Evolutionary conservation across 2,113 vertebrate genomes (phyloP), one percentile per base, ranked within the genome.

Genomic region (Lonchura striata): DNA sequence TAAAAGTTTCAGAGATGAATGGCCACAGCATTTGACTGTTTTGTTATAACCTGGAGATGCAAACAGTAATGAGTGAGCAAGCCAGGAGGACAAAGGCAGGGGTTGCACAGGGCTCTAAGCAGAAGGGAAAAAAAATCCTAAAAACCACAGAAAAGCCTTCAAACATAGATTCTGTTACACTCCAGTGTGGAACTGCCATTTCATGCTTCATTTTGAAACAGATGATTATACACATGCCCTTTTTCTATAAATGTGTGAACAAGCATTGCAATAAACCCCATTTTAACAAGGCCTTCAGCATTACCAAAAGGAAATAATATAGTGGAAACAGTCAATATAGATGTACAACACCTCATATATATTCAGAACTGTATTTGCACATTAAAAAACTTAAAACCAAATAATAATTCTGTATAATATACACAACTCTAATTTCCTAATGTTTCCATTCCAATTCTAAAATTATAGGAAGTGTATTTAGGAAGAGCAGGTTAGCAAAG

Each of bases 1-100:
- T 91, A 95, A 94, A 96, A 86, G 81, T 95, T 96, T 90, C 96
- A 95, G 89, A 96, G 86, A 96, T 70, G 87, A 95, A 94, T 35
- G 89, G 86, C 87, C 63, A 63, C 60, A 84, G 77, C 74, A 59
- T 65, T 92, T 59, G 86, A 86, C 72, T 82, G 80, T 56, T 95
- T 88, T 59, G 57, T 39, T 68, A 28, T 46, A 84, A 82, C 25
- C 77, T 68, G 54, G 50, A 92, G 71, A 84, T 9, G 21, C 15
- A 72, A 72, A 8, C 52, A 66, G 66, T 69, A 89, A 84, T 8
- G 19, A 87, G 63, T 11, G 5, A 90, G 33, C 5, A 6, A 91
- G 68, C 24, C 78, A 92, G 41, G 47, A 85, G 59, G 87, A 86
- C 63, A 95, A 90, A 90, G 69, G 56, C 75, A 86, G 27, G 25